phyloP scores from a whole-genome alignment of 2,113 vertebrate genomes.

The Calidris pygmaea region DNA sequence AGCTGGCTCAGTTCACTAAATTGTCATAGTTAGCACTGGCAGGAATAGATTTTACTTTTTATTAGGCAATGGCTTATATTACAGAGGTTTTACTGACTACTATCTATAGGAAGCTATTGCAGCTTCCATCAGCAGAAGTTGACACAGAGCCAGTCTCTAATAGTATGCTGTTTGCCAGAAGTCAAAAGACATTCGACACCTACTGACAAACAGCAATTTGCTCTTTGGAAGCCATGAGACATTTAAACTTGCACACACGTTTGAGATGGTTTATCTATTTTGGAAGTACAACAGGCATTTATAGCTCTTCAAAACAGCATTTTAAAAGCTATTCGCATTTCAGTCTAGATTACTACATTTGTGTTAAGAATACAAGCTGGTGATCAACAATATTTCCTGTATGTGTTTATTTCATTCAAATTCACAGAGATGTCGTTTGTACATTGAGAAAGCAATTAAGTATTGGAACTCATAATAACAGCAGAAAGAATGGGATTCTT shows the following conservation, averaged over 20 bases:
- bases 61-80: neutral
- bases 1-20: neutral
- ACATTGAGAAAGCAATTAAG: neutral
- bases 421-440: slow-evolving; percentile 38
- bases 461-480: slow-evolving; percentile 40
- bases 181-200: neutral
- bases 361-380: slow-evolving; percentile 24
- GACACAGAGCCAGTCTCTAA: neutral
- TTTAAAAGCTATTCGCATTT: neutral
- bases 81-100: slow-evolving; percentile 10
- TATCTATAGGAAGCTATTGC: slow-evolving; percentile 32
- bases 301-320: neutral
- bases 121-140: neutral
- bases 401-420: slow-evolving; percentile 43
- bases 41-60: slow-evolving; percentile 1
- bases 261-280: slow-evolving; percentile 12
- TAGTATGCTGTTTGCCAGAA: neutral
- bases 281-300: slow-evolving; percentile 4
- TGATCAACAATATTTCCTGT: slow-evolving; percentile 35
- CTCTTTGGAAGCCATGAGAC: neutral
- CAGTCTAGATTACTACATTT: slow-evolving; percentile 9
- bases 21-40: neutral
- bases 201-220: neutral
- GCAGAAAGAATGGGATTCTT: slow-evolving; percentile 65
- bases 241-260: neutral